Conservation (phyloP, 2,888 invertebrate genomes). For the Cylindroiulus punctatus region DNA sequence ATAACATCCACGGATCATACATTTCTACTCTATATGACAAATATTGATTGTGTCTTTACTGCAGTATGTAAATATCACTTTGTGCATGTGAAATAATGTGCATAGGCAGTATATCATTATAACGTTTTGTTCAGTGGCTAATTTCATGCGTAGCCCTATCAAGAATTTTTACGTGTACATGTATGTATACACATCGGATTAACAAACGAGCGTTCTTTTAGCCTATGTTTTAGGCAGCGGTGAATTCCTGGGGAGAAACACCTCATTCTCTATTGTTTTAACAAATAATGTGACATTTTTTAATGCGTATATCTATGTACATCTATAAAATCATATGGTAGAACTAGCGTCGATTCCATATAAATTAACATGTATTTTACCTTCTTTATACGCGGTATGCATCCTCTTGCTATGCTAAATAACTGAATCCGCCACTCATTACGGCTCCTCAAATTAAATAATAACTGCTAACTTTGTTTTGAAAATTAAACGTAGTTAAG, state of each 20-base stretch:
- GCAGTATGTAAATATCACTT: slow-evolving; percentile 22
- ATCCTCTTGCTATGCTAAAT: neutral
- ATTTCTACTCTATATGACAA: neutral
- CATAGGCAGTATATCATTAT: slow-evolving; percentile 30
- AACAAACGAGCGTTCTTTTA: neutral
- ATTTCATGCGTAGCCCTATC: slow-evolving; percentile 30
- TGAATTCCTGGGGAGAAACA: neutral
- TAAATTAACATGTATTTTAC: slow-evolving; percentile 3
- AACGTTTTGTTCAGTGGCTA: slow-evolving; percentile 14
- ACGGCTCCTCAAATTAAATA: neutral
- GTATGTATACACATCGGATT: slow-evolving; percentile 5
- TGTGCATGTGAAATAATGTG: slow-evolving; percentile 28
- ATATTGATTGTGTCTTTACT: slow-evolving; percentile 3
- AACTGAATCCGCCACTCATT: neutral
- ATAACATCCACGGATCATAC: neutral
- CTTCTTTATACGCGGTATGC: slow-evolving; percentile 33
- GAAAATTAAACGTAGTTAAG: neutral
- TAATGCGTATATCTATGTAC: slow-evolving; percentile 31
- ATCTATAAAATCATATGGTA: slow-evolving; percentile 14
- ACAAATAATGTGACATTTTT: slow-evolving; percentile 24
- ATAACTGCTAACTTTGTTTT: neutral
- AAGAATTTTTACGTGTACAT: slow-evolving; percentile 44
- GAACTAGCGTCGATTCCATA: slow-evolving; percentile 17
- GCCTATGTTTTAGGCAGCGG: neutral
- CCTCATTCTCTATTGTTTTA: slow-evolving; percentile 4